Base-by-base conservation (phyloP, 2,888 invertebrate genomes). In the Vanessa cardui region DNA sequence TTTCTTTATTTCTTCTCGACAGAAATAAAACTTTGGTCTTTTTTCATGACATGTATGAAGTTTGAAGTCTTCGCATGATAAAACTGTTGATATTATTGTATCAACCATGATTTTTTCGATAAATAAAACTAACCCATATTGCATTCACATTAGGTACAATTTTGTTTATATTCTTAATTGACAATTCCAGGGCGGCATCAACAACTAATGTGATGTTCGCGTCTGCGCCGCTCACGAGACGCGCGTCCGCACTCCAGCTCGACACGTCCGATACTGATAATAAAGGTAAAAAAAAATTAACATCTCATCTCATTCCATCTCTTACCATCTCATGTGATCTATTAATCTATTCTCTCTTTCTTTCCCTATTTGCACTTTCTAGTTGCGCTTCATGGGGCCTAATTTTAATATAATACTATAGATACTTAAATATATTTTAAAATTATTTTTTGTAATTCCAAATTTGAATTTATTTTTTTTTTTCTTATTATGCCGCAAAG, bases 201-300 rank as follows among this genome's bases (percentile, higher is more conserved):
- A 97, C 97, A 77, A 96, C 96, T 82, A 97, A 97, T 93, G 97
- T 97, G 90, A 96, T 96, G 94, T 94, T 94, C 85, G 94, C 94
- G 86, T 95, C 96, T 88, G 94, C 94, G 90, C 94, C 96, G 86
- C 94, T 97, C 81, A 96, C 97, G 76, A 95, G 97, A 90, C 95
- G 97, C 84, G 96, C 97, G 83, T 97, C 96, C 68, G 97, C 97
- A 88, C 94, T 97, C 73, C 97, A 97, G 82, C 93, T 97, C 78
- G 95, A 95, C 81, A 77, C 85, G 3, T 86, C 90, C 71, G 92
- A 92, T 79, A 92, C 86, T 87, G 95, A 95, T 78, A 97, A 96
- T 90, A 97, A 97, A 92, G 91, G 91, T 89, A 82, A 49, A 33
- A n/a, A 16, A 31, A 54, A 26, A 33, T 31, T 7, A 16, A 15